phyloP scores from a whole-genome alignment of 1,140 invertebrate species.

The Meloidogyne chitwoodi region DNA sequence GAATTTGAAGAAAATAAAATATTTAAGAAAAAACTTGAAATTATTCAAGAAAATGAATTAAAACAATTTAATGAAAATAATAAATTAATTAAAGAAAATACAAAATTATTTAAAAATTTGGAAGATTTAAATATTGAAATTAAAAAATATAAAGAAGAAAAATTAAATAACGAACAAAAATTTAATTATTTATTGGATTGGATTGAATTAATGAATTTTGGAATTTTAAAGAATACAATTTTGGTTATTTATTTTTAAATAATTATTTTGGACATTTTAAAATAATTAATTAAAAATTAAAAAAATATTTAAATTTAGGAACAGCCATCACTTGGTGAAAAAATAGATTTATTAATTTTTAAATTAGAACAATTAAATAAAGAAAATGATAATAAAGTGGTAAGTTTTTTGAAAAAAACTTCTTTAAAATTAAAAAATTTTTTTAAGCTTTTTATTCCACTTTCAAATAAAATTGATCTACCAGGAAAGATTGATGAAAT shows the following conservation, averaged over 20 bases:
- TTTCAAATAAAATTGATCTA: not conserved
- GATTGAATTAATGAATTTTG: not conserved
- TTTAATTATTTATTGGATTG: not conserved
- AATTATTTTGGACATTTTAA: too few relatives aligned
- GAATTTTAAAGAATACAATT: not conserved
- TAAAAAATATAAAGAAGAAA: not conserved
- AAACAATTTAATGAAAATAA: not conserved
- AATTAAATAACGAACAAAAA: not conserved
- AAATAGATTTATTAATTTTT: not conserved
- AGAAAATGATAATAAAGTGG: not conserved
- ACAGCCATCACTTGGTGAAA: not conserved
- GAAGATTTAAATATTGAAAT: too few relatives aligned
- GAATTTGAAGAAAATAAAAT: not conserved
- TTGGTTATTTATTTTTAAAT: not conserved
- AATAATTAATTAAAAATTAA: too few relatives aligned
- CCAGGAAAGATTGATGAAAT: too few relatives aligned
- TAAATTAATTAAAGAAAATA: not conserved
- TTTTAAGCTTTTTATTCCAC: not conserved
- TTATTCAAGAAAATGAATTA: not conserved
- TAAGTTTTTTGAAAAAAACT: too few relatives aligned
- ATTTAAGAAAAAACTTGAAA: too few relatives aligned
- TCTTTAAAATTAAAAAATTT: not conserved
- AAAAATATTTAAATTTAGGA: too few relatives aligned
- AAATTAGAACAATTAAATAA: not conserved
- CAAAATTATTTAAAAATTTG: too few relatives aligned